A percentile compares a stretch with the other conserved stretches of the same genome.
phyloP scores from a whole-genome alignment of 2,888 invertebrate species.

The Elegia similella region DNA sequence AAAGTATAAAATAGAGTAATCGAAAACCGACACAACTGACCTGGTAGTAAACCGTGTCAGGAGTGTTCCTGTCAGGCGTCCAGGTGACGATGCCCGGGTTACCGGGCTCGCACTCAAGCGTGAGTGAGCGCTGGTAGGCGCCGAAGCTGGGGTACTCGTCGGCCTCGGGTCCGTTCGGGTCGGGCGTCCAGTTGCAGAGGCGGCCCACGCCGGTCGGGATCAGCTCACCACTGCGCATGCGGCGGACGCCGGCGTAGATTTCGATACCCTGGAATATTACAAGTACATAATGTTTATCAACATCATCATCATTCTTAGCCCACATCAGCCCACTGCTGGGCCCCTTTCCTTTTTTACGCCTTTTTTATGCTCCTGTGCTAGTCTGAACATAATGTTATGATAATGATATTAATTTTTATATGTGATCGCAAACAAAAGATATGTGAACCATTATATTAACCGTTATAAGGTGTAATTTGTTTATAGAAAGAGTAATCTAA shows the following conservation, averaged over 20 bases:
- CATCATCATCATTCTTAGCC: too few relatives aligned
- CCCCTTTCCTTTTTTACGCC: too few relatives aligned
- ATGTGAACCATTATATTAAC: too few relatives aligned
- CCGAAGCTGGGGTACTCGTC: constrained; percentile 94
- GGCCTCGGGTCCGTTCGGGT: constrained; percentile 85
- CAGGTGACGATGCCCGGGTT: constrained; percentile 92
- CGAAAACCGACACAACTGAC: constrained; percentile 58
- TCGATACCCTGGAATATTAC: constrained; percentile 84
- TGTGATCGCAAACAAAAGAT: too few relatives aligned
- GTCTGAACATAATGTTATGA: too few relatives aligned
- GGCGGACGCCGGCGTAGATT: constrained; percentile 91
- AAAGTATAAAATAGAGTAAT: constrained; percentile 19
- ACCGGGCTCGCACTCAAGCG: constrained; percentile 91
- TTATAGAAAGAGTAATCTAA: too few relatives aligned
- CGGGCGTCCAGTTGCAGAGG: constrained; percentile 93
- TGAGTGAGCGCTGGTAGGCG: constrained; percentile 92
- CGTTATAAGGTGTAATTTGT: too few relatives aligned
- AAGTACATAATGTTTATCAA: too few relatives aligned
- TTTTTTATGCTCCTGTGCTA: too few relatives aligned
- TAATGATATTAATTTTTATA: too few relatives aligned
- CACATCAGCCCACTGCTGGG: too few relatives aligned
- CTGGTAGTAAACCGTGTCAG: constrained; percentile 96
- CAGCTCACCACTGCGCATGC: constrained; percentile 85
- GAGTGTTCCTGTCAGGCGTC: constrained; percentile 92
- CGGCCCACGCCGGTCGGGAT: constrained; percentile 91